Conservation (phyloP, 2,113 vertebrate genomes). For the Phodopus roborovskii region DNA sequence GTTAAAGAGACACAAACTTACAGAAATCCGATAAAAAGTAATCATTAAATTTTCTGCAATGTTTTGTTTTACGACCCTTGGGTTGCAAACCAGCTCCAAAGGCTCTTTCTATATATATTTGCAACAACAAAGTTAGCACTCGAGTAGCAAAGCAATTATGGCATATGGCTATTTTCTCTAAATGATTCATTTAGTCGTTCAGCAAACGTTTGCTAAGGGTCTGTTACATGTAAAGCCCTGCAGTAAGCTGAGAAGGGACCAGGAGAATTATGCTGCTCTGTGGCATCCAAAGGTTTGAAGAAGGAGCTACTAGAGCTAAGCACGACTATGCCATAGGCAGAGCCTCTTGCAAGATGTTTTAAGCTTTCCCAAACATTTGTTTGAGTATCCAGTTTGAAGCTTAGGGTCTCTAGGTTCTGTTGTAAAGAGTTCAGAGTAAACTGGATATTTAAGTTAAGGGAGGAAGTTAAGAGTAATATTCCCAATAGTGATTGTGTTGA, state of each 20-base stretch:
- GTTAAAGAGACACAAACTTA: constrained; percentile 8
- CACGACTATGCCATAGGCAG: neutral
- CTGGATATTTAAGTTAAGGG: neutral
- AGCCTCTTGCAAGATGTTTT: neutral
- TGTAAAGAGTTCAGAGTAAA: constrained; percentile 1
- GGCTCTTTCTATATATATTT: neutral
- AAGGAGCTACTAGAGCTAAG: neutral
- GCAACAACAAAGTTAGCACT: neutral
- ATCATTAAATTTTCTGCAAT: neutral
- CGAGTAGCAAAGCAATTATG: constrained; percentile 40
- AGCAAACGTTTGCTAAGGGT: neutral
- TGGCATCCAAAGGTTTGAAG: neutral
- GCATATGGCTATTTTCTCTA: constrained; percentile 52
- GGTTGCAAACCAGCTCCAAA: constrained; percentile 31
- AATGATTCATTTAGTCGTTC: constrained; percentile 64
- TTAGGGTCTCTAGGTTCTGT: neutral
- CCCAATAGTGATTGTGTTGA: neutral
- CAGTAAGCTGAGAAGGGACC: neutral
- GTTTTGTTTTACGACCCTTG: constrained; percentile 21
- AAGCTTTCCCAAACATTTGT: neutral
- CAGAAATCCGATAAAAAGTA: neutral
- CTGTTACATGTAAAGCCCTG: neutral
- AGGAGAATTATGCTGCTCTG: neutral
- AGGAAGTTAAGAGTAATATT: neutral
- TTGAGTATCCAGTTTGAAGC: constrained; percentile 9